Evolutionary conservation across 2,888 invertebrate genomes (phyloP).

Genomic region (Salticus scenicus): DNA sequence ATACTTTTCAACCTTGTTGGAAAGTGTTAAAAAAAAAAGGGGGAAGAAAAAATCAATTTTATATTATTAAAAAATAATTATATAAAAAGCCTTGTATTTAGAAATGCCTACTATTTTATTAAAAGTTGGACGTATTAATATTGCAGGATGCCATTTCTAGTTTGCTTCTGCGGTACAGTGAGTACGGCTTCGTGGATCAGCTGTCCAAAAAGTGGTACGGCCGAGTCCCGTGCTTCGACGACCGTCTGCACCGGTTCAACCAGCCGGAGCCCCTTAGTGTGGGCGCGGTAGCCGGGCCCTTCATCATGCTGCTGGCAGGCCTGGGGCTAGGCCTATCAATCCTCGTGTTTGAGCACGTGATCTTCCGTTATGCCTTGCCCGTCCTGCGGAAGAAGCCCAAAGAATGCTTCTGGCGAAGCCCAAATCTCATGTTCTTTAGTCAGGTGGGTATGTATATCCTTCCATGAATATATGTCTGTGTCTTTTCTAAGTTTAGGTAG

Average conservation of each 20-base stretch:
- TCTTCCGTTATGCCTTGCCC: constrained; percentile 92
- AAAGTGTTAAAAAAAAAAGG: no score
- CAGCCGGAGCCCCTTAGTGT: constrained; percentile 89
- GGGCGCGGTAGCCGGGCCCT: constrained; percentile 86
- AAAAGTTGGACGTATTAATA: no score
- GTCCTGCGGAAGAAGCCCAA: constrained; percentile 87
- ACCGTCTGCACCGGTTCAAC: constrained; percentile 73
- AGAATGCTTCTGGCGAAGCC: constrained; percentile 90
- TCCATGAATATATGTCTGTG: no score
- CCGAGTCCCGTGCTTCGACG: constrained; percentile 84
- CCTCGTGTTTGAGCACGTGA: constrained; percentile 88
- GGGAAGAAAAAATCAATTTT: no score
- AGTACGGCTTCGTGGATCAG: constrained; percentile 90
- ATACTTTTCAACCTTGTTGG: no score
- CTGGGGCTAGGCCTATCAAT: constrained; percentile 87
- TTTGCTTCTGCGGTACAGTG: constrained; percentile 86
- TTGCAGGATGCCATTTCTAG: constrained; percentile 87
- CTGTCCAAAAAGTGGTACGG: constrained; percentile 92
- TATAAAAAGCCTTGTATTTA: no score
- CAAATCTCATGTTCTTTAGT: constrained; percentile 96
- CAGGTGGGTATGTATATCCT: constrained; percentile 81
- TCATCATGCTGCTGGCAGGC: constrained; percentile 87
- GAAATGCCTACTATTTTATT: no score
- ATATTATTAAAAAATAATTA: no score
- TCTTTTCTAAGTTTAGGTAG: no score